Base-by-base conservation (phyloP, 1,140 invertebrate species). In the Tyrophagus putrescentiae region DNA sequence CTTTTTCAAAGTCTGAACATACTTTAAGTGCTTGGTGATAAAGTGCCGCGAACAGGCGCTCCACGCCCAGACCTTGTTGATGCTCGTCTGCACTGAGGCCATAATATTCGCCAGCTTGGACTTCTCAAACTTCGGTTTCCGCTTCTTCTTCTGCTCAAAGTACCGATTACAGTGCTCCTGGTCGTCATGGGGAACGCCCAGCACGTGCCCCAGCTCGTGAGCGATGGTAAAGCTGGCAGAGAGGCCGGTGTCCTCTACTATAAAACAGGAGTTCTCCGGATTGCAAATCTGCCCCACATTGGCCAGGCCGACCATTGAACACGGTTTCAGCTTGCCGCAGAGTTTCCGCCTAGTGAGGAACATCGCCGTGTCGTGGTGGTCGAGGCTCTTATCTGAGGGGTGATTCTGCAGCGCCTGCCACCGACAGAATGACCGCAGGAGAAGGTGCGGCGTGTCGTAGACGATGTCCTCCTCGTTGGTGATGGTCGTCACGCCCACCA, bases 191-290 rank as follows among this genome's bases (percentile, higher is more conserved):
- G 85, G 85, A 80, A 94, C 87, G 69, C 83, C 88, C 62, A 87
- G 87, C 81, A 91, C 80, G 68, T 94, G 90, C 42, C 88, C 90
- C 53, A 93, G 76, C 75, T 94, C 89, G 66, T 93, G 88, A 25
- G 88, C 87, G 62, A 93, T 89, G 9, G 89, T 92, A 68, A 92
- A 94, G 3, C 87, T 87, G n/a, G 89, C 84, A 5, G 82, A 82
- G 7, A 94, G 76, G 3, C 89, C 90, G 67, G 88, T 91, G 68
- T 94, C 90, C 70, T 86, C 84, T 31, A 91, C 84, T 61, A 93
- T 82, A 7, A 89, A 84, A 72, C 90, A 94, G 65, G 82, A 84
- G 16, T 80, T 77, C 45, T 77, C 71, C 0, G 76, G 72, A 60
- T 81, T 80, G 70, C 90, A 94, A 76, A 93, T 85, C 29, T 82